A percentile compares a stretch with the other conserved stretches of the same genome.
These are phyloP conservation scores for Sepioteuthis lessoniana DNA, from an alignment of 2,888 invertebrate genomes.

Conservation along the genomic window DNA sequence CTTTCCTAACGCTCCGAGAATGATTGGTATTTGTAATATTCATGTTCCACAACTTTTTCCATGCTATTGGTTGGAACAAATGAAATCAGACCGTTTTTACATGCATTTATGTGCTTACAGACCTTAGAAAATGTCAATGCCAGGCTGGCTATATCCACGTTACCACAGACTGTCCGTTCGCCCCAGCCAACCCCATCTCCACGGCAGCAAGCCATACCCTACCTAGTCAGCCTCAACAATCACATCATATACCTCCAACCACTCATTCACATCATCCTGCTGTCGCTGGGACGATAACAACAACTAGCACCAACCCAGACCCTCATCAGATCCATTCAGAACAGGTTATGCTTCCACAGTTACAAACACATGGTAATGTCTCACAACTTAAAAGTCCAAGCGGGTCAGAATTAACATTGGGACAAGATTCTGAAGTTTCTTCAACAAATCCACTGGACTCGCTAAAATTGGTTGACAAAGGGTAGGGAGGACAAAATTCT, in stretches of 20 bases:
- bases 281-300: constrained; percentile 61
- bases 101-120: too few relatives aligned
- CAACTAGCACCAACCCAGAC: constrained; percentile 78
- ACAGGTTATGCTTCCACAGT: constrained; percentile 75
- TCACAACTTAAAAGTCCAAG: constrained; percentile 70
- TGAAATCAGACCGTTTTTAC: too few relatives aligned
- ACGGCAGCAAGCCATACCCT: constrained; percentile 76
- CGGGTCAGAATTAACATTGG: constrained; percentile 66
- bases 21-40: too few relatives aligned
- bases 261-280: constrained; percentile 74
- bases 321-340: constrained; percentile 78
- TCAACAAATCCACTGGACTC: constrained; percentile 94
- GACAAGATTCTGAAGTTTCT: constrained; percentile 69
- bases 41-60: too few relatives aligned
- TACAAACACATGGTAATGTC: constrained; percentile 58
- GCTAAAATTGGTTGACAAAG: constrained; percentile 90
- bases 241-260: constrained; percentile 73
- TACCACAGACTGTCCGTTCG: constrained; percentile 79
- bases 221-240: constrained; percentile 73
- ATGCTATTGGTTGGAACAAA: too few relatives aligned
- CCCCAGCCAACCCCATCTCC: constrained; percentile 87
- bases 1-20: too few relatives aligned
- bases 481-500: constrained; percentile 60
- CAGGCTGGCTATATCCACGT: too few relatives aligned
- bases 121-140: too few relatives aligned